phyloP scores from a whole-genome alignment of 2,797 vertebrate species.

The Enteromius mattozi region DNA sequence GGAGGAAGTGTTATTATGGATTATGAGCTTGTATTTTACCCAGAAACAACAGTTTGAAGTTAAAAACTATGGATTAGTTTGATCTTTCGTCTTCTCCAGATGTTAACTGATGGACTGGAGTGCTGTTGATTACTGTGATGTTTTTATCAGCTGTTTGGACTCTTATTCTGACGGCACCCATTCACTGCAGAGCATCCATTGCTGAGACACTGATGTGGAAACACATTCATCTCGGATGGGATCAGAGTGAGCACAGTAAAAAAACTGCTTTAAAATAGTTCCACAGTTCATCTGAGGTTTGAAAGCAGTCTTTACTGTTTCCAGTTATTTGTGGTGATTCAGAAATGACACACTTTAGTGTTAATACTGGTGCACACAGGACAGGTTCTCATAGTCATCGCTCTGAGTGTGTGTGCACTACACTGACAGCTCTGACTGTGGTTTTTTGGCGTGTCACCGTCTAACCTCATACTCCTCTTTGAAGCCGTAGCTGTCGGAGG shows the following conservation, averaged over 20 bases:
- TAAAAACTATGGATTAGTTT: not conserved
- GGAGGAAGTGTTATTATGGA: not conserved
- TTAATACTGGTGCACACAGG: no score
- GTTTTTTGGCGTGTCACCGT: conserved; percentile 3
- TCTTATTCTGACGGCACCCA: not conserved
- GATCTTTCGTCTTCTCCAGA: not conserved
- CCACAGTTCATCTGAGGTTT: not conserved
- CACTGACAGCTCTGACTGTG: not conserved
- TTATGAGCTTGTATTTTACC: not conserved
- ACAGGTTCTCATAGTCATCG: not conserved
- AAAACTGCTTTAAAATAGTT: not conserved
- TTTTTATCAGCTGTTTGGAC: not conserved
- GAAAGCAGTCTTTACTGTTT: not conserved
- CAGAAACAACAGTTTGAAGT: not conserved
- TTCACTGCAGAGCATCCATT: not conserved
- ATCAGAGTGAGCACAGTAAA: not conserved
- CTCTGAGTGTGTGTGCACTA: not conserved
- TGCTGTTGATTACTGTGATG: not conserved
- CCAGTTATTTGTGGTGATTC: not conserved
- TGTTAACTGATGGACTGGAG: not conserved
- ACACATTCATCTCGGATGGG: not conserved
- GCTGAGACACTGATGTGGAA: not conserved
- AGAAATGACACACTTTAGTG: not conserved
- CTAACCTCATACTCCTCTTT: conserved; percentile 99
- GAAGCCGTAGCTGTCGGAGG: conserved; percentile 98